Percentiles rank a stretch among this genome's conserved stretches.
Conservation (phyloP, 2,888 invertebrate species). For the Germaria angustata region DNA sequence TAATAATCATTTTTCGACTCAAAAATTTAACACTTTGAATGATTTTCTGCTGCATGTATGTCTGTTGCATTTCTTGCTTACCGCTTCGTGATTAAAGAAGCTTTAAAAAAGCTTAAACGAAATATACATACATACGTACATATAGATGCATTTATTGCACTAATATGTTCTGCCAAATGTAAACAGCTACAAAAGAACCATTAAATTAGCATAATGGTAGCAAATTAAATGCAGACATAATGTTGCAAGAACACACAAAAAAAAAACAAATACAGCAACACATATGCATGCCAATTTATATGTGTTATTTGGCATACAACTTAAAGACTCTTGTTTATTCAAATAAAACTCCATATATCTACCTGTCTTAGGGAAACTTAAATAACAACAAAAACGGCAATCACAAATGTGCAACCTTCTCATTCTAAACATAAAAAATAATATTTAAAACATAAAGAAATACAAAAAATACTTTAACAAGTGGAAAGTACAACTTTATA, state of each 20-base stretch:
- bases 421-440: constrained; percentile 13
- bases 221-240: constrained; percentile 64
- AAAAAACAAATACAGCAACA: constrained; percentile 25
- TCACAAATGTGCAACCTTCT: constrained; percentile 15
- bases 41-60: no score
- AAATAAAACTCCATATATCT: constrained; percentile 42
- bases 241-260: constrained; percentile 18
- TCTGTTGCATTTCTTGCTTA: no score
- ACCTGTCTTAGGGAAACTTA: constrained; percentile 43
- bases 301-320: constrained; percentile 52
- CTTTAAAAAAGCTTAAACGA: no score
- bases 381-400: not conserved
- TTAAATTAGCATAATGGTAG: constrained; percentile 47
- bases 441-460: constrained; percentile 24
- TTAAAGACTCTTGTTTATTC: constrained; percentile 49
- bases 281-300: constrained; percentile 27
- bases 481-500: constrained; percentile 63
- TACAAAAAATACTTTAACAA: constrained; percentile 43
- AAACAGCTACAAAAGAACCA: constrained; percentile 21
- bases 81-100: no score
- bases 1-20: no score
- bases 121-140: no score
- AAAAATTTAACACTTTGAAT: no score
- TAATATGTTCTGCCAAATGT: constrained; percentile 20
- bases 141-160: no score